Evolutionary conservation across 2,888 invertebrate genomes (phyloP), one percentile per base, ranked within the genome.

Genomic region (Lathronympha strigana): DNA sequence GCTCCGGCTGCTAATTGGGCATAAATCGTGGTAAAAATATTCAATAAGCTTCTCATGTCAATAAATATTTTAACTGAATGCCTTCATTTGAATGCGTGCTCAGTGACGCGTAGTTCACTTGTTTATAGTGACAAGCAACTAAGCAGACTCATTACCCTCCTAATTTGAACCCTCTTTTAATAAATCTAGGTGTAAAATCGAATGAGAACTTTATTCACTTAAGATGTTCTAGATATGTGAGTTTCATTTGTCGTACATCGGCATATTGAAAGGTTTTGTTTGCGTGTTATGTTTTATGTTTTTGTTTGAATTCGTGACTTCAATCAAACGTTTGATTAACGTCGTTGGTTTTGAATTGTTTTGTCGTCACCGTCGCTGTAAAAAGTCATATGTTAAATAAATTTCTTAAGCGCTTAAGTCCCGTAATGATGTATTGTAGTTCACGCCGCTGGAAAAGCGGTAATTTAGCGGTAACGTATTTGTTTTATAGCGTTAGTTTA

Each of bases 21-120:
- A 88, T 90, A 90, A 90, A 88, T 90, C 84, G 87, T 82, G 78
- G 82, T 87, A 86, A 83, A 89, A 87, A 90, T 88, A 90, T 89
- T 90, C 83, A 90, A 90, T 89, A 87, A 88, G 84, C 82, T 81
- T 80, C 86, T 84, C 84, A 84, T 83, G 84, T 89, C 88, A 87
- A 89, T 90, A 89, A 86, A 84, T 87, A 84, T 84, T 85, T 85
- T 81, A 79, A 84, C 82, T 47, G 61, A 82, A 88, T 86, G 83
- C 84, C 83, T 87, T 86, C 81, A 89, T 90, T 88, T 85, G 83
- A 82, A 88, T 90, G 77, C 76, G 80, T 78, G 84, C 76, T 79
- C 83, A 87, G 78, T 79, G 83, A 76, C 71, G 86, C 88, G 85
- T 87, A 80, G 82, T 55, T 55, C 55, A 43, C 19, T 43, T 45